These are phyloP conservation scores for Lamprotornis superbus DNA, from an alignment of 2,113 vertebrate genomes.

Conservation along the genomic window DNA sequence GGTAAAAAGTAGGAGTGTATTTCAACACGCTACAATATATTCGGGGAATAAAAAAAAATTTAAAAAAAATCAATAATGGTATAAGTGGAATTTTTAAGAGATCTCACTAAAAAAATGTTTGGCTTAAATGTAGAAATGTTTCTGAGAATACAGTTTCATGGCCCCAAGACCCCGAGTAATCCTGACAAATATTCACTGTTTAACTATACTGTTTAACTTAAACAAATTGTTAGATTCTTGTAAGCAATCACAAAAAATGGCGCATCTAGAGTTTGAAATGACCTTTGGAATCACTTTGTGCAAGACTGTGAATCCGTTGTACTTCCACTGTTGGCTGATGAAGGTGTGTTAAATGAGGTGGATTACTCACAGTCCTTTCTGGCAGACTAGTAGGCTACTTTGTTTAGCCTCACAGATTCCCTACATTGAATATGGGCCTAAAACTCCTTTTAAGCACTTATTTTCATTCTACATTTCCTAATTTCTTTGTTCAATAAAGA, in stretches of 20 bases:
- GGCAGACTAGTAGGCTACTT: background rate
- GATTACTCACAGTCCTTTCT: background rate
- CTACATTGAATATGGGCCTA: background rate
- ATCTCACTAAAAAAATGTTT: background rate
- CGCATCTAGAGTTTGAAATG: background rate
- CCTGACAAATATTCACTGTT: background rate
- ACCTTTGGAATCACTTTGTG: background rate
- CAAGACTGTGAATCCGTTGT: background rate
- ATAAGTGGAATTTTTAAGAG: background rate
- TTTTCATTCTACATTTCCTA: background rate
- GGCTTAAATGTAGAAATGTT: background rate
- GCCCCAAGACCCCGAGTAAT: background rate
- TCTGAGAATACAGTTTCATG: background rate
- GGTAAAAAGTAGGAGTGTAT: background rate
- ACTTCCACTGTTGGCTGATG: background rate
- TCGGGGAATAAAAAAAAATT: background rate
- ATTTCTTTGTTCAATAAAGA: background rate
- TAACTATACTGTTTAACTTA: background rate
- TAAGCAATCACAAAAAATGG: background rate
- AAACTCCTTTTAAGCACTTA: background rate
- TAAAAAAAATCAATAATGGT: background rate
- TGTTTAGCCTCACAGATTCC: background rate
- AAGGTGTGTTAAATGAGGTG: background rate
- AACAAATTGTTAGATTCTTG: background rate
- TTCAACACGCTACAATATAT: background rate